These are phyloP conservation scores for Albula glossodonta DNA, from an alignment of 2,113 vertebrate species.

Conservation along the genomic window DNA sequence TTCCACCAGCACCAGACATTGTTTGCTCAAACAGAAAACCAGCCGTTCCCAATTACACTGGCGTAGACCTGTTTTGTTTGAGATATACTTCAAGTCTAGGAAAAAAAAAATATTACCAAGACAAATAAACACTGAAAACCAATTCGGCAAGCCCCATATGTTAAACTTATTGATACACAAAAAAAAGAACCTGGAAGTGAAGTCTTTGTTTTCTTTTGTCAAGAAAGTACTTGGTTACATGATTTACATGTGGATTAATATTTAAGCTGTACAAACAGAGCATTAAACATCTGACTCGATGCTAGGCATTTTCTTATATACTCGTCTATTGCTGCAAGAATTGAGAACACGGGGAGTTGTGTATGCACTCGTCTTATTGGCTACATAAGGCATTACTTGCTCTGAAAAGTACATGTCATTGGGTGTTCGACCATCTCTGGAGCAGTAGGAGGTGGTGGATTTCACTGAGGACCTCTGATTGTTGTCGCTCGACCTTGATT, in stretches of 20 bases:
- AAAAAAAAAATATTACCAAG: slow-evolving; percentile 25
- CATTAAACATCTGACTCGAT: slow-evolving; percentile 97
- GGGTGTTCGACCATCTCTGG: slow-evolving; percentile 91
- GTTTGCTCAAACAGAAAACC: slow-evolving; percentile 3
- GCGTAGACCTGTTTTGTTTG: slow-evolving; percentile 3
- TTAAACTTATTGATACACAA: slow-evolving; percentile 61
- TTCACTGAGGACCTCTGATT: slow-evolving; percentile 91
- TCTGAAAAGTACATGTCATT: slow-evolving; percentile 93
- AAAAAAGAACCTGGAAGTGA: slow-evolving; percentile 48
- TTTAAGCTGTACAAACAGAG: slow-evolving; percentile 60
- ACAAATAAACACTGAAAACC: slow-evolving; percentile 47
- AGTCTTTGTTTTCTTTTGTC: slow-evolving; percentile 18
- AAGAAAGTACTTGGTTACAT: slow-evolving; percentile 61
- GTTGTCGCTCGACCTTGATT: slow-evolving; percentile 83
- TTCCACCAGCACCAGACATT: slow-evolving; percentile 11
- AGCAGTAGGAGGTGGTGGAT: slow-evolving; percentile 89
- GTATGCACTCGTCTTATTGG: slow-evolving; percentile 88
- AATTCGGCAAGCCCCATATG: slow-evolving; percentile 54
- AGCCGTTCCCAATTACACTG: neutral
- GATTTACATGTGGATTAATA: slow-evolving; percentile 69
- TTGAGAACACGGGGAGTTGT: slow-evolving; percentile 87
- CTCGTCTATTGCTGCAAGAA: slow-evolving; percentile 91
- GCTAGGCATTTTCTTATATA: slow-evolving; percentile 97
- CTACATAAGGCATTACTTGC: slow-evolving; percentile 93
- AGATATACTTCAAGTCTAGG: slow-evolving; percentile 22